Evolutionary conservation across 2,797 vertebrate genomes (phyloP), one percentile per base, ranked within the genome.

Genomic region (Margarornis squamiger): DNA sequence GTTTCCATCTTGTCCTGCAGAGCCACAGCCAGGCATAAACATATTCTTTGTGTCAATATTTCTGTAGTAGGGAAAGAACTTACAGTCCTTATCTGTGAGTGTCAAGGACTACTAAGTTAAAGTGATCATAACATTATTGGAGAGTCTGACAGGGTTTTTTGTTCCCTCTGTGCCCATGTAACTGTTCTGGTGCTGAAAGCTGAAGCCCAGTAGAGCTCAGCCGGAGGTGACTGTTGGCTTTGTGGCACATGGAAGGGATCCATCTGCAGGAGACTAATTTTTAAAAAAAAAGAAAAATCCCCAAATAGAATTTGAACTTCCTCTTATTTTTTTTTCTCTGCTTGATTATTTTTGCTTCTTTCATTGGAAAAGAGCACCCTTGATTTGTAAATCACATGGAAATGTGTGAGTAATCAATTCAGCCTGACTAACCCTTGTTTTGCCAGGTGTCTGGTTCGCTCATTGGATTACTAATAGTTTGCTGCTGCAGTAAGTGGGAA

Each of bases 41-140:
- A 97, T 62, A 88, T 87, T 94, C 74, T 86, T 96, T 96, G 90
- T 97, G 95, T 96, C 96, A 97, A 96, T 93, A 97, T 94, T 95
- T 88, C 93, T 88, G 87, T 85, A 93, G 90, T 70, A 95, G 81
- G 0, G 2, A 91, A 48, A 91, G 95, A 93, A 95, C 85, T 93
- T 85, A 84, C 80, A 91, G 93, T 95, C 63, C 90, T 95, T 97
- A 96, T 93, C 94, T 95, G 82, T 1, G 27, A 72, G 81, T 74
- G 93, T 97, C 95, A 96, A 95, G 96, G 95, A 90, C 96, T 95
- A 83, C 66, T 59, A 46, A 90, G 78, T 93, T 92, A 94, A 96
- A 32, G 52, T 20, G 90, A 75, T 88, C 67, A 13, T 57, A 93
- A 79, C 54, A 48, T 67, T 66, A 43, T 1, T 73, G 84, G 80